Base-by-base conservation (phyloP, 2,113 vertebrate species). In the Hydrolagus affinis region DNA sequence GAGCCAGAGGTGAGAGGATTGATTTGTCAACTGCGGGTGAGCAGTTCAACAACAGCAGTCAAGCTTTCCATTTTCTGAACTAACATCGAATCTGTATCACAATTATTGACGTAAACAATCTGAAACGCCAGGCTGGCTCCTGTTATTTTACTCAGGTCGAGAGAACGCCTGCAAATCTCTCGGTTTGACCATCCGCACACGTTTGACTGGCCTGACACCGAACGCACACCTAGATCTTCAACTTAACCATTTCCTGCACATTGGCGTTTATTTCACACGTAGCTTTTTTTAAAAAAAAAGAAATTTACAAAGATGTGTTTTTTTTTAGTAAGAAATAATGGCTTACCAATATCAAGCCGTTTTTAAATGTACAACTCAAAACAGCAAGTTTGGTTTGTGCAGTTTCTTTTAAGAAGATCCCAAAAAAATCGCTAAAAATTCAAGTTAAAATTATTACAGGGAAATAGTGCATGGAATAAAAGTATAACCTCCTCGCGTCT, bases 391-490 rank as follows among this genome's bases (percentile, higher is more conserved):
- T 10, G n/a, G 64, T 64, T 64, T 80, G 76, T 59, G 76, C 76
- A 78, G n/a, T 80, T 80, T 80, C 3, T 9, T 44, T 44, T 44
- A 44, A 44, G 44, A 44, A 44, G 44, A 44, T 6, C n/a, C n/a
- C 25, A 80, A 80, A 62, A 78, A 80, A 80, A 62, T 66, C 77
- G 28, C 30, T 74, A 74, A 23, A 80, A 80, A 62, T 80, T 80
- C 77, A 80, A 80, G 77, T 80, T 80, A 64, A 28, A 64, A 80
- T 30, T 57, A 80, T 80, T 28, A 80, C n/a, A 80, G 77, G 28
- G 77, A 60, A 80, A 80, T 80, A 80, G 77, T 80, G 77, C 77
- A 64, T 64, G 62, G 25, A 60, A 64, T 60, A 80, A 25, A n/a
- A 80, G 77, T 59, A 28, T 23, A n/a, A 14, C 76, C 10, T 25